Base-by-base conservation (phyloP, 2,113 vertebrate species). In the Oostethus manadensis region DNA sequence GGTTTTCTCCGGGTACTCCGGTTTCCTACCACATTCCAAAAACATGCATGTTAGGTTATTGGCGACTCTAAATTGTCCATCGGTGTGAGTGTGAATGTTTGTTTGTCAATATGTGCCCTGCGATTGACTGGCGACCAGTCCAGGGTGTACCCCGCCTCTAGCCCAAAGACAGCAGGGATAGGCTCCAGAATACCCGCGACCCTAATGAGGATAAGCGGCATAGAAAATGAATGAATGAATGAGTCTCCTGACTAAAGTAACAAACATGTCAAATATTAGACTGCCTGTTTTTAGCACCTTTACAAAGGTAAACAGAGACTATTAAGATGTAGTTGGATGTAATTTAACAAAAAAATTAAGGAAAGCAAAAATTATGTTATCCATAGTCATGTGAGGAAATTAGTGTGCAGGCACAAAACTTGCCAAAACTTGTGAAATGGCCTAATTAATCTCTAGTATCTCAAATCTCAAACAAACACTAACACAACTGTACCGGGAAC, bases 251-350 rank as follows among this genome's bases (percentile, higher is more conserved):
- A 46, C 66, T 64, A 55, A 76, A 55, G 62, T 60, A 66, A 62
- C 20, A 44, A 47, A 23, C 66, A 60, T 68, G 46, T 55, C 54
- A 57, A 79, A 21, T 71, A 13, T 54, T 50, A 74, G 35, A 54
- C 71, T 26, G 57, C 64, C 72, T 55, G 69, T 75, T 83, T 85
- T 67, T 64, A 77, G 65, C 68, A 38, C 46, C 22, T 59, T 67
- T 67, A 71, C 23, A 74, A 71, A 56, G 51, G 42, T 81, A 80
- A 63, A 64, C 55, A 50, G 56, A 73, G 60, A 70, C 58, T 58
- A 73, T 20, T 44, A 53, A 18, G 40, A 33, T 15, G 38, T 33
- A 38, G n/a, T 46, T 6, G 44, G 60, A 16, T 53, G 35, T 22
- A 14, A 8, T 20, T 38, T 38, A 14, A 55, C 35, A 62, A 45